Conservation (phyloP, 2,797 vertebrate genomes). For the Halcyon badia region DNA sequence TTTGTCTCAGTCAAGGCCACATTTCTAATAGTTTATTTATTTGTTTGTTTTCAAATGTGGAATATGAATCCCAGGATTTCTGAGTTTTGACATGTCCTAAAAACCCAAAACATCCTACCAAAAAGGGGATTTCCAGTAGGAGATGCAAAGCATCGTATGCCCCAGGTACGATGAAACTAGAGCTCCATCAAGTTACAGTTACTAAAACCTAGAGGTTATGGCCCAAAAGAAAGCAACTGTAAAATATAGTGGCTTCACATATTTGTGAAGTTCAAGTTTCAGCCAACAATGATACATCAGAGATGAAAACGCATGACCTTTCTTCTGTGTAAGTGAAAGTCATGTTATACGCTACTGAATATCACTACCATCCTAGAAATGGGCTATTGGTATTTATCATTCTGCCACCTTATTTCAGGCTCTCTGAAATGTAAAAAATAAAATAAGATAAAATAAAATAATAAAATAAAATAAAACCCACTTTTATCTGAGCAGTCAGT, state of each 20-base stretch:
- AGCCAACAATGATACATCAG: background rate
- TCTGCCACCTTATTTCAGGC: constrained; percentile 37
- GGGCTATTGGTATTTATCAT: constrained; percentile 37
- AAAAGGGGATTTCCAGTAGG: background rate
- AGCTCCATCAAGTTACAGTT: background rate
- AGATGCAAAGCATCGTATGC: background rate
- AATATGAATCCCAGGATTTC: background rate
- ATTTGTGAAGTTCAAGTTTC: background rate
- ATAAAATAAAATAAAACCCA: too few relatives aligned
- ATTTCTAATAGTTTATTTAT: background rate
- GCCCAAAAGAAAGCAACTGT: background rate
- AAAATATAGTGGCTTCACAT: background rate
- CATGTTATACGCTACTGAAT: constrained; percentile 19
- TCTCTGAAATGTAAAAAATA: background rate
- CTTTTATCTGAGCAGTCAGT: constrained; percentile 15
- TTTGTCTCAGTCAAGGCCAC: background rate
- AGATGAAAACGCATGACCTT: constrained; percentile 59
- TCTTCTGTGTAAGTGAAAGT: constrained; percentile 35
- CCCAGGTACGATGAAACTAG: background rate
- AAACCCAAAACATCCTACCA: background rate
- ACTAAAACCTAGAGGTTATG: background rate
- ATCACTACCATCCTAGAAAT: constrained; percentile 13
- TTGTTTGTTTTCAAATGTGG: background rate
- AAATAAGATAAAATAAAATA: too few relatives aligned
- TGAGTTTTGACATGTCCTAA: background rate